These are phyloP conservation scores for Mystacides longicornis DNA, from an alignment of 2,888 invertebrate species.

Conservation along the genomic window DNA sequence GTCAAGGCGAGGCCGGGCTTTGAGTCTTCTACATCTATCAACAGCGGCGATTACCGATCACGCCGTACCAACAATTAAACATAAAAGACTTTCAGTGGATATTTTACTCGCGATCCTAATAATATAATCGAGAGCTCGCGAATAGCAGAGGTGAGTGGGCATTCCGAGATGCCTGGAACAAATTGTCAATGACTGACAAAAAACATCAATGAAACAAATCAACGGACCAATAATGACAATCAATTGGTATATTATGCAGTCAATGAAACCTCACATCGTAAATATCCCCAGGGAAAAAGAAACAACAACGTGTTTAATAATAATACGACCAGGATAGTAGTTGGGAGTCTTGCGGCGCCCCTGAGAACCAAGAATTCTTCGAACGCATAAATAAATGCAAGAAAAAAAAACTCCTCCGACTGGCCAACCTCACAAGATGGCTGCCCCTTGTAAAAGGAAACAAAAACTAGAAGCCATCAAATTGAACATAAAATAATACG, in stretches of 20 bases:
- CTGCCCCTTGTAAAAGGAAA: slow-evolving; percentile 10
- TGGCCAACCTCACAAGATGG: slow-evolving; percentile 9
- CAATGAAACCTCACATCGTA: slow-evolving; percentile 20
- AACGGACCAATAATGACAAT: background rate
- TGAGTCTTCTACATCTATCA: slow-evolving; percentile 19
- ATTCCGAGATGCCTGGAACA: too few relatives aligned
- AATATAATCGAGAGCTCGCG: background rate
- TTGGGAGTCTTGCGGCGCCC: slow-evolving; percentile 1
- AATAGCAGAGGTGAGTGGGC: background rate
- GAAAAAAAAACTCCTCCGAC: slow-evolving; percentile 6
- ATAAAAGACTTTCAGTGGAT: background rate
- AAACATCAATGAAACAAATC: background rate
- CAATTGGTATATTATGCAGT: too few relatives aligned
- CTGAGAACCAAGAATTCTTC: slow-evolving; percentile 1
- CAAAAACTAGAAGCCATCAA: slow-evolving; percentile 22
- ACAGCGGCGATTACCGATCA: slow-evolving; percentile 22
- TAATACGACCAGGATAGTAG: too few relatives aligned
- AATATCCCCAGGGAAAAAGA: slow-evolving; percentile 7
- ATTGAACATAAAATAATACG: slow-evolving; percentile 12
- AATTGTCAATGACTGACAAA: too few relatives aligned
- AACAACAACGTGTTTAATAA: too few relatives aligned
- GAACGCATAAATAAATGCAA: too few relatives aligned
- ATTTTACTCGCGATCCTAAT: background rate
- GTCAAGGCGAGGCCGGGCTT: slow-evolving; percentile 26
- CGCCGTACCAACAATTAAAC: slow-evolving; percentile 20